Evolutionary conservation across 2,797 vertebrate species (phyloP).

Genomic region (Hypotaenidia philippensis): DNA sequence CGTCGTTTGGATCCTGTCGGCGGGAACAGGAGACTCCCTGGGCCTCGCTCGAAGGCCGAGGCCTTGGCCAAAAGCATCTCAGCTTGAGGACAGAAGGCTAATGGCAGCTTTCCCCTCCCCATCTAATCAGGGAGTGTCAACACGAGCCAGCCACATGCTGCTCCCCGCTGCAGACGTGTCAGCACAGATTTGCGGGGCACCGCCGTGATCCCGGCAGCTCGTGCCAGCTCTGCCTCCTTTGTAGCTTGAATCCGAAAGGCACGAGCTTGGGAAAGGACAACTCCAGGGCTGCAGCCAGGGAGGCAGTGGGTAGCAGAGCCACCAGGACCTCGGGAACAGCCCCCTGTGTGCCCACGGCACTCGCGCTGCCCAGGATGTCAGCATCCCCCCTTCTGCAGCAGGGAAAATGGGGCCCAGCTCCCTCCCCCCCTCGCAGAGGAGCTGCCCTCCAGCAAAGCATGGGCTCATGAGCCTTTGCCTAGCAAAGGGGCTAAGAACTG

Average conservation of each 20-base stretch:
- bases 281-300: not conserved
- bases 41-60: not conserved
- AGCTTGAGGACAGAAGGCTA: slow-evolving; percentile 38
- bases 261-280: not conserved
- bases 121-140: slow-evolving; percentile 8
- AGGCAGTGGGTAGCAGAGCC: not conserved
- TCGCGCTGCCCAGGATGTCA: not conserved
- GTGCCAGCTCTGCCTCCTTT: slow-evolving; percentile 39
- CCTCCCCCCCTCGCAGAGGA: not conserved
- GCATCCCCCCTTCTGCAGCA: not conserved
- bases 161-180: slow-evolving; percentile 28
- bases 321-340: fast-evolving
- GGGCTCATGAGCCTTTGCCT: not conserved
- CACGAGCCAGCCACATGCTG: slow-evolving; percentile 48
- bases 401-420: fast-evolving
- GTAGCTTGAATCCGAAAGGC: not conserved
- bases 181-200: slow-evolving; percentile 35
- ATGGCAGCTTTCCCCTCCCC: slow-evolving; percentile 53
- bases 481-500: not conserved
- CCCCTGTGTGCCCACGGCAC: fast-evolving
- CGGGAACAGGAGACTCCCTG: not conserved
- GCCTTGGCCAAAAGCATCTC: not conserved
- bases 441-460: not conserved
- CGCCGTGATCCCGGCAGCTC: not conserved
- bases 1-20: fast-evolving